Base-by-base conservation (phyloP, 2,888 invertebrate species). In the Cynaeus angustus region DNA sequence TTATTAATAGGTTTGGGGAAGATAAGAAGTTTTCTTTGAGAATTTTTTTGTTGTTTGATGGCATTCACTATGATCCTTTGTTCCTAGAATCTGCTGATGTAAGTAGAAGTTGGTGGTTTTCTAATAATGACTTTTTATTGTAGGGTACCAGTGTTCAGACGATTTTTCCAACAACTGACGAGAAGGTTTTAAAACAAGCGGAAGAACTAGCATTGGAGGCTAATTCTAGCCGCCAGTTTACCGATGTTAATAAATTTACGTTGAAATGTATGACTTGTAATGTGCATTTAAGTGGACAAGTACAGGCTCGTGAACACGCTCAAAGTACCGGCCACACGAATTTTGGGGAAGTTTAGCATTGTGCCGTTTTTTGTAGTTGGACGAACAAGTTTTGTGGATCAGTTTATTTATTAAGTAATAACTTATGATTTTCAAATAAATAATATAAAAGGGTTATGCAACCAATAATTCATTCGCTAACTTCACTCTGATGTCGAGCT, bases 41-140 rank as follows among this genome's bases (percentile, higher is more conserved):
- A 78, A 95, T 96, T 2, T 94, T 97, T 81, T 86, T 98, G 3
- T 88, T 98, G 56, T 98, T 97, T 83, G 97, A 98, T 85, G 98
- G 98, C 12, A 96, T 98, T 58, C 98, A 98, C 85, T 98, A 98
- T 82, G 98, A 98, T 85, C 96, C 98, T 0, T 85, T 98, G 8
- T 94, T 94, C 81, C 88, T 96, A 86, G 97, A 97, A 86, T 91
- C 93, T 2, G 86, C 89, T 30, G 89, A 91, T 84, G 94, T 94
- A 86, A 89, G 90, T 41, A 3, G 5, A 7, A 6, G 33, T n/a
- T n/a, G n/a, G 33, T 1, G 21, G 8, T 7, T 2, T 37, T 37
- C 4, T n/a, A 37, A 37, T n/a, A 37, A 37, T n/a, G 37, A 37
- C 3, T 46, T 50, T 30, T 41, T 65, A 56, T 85, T 86, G n/a